phyloP scores from a whole-genome alignment of 2,797 vertebrate species.

The Poliocrania exsul region DNA sequence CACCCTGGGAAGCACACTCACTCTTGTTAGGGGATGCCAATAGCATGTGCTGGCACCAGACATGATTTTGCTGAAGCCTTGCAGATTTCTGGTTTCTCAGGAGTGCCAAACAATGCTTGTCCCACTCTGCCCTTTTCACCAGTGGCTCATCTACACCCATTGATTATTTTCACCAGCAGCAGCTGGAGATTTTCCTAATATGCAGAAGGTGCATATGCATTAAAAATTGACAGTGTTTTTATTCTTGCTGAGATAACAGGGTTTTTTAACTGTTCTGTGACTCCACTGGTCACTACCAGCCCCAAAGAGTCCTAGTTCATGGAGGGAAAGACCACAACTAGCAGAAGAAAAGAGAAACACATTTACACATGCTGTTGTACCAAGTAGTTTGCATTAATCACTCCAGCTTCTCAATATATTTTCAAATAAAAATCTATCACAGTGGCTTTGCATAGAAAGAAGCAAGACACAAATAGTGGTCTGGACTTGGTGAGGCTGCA shows the following conservation, averaged over 20 bases:
- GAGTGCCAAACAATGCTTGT: neutral
- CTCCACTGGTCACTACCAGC: neutral
- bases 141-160: neutral
- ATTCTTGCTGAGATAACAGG: neutral
- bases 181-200: neutral
- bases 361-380: neutral
- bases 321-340: neutral
- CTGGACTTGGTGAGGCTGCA: neutral
- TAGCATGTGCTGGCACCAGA: neutral
- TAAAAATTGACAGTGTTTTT: neutral
- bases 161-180: neutral
- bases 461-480: neutral
- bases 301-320: neutral
- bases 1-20: neutral
- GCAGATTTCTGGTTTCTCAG: neutral
- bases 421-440: neutral
- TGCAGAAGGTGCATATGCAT: neutral
- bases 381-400: neutral
- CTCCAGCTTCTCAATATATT: neutral
- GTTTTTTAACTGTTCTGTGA: neutral
- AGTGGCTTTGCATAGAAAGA: neutral
- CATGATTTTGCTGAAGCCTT: neutral
- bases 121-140: neutral
- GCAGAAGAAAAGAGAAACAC: neutral
- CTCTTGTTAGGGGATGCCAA: neutral